phyloP scores from a whole-genome alignment of 2,888 invertebrate species.

The Platycnemis pennipes region DNA sequence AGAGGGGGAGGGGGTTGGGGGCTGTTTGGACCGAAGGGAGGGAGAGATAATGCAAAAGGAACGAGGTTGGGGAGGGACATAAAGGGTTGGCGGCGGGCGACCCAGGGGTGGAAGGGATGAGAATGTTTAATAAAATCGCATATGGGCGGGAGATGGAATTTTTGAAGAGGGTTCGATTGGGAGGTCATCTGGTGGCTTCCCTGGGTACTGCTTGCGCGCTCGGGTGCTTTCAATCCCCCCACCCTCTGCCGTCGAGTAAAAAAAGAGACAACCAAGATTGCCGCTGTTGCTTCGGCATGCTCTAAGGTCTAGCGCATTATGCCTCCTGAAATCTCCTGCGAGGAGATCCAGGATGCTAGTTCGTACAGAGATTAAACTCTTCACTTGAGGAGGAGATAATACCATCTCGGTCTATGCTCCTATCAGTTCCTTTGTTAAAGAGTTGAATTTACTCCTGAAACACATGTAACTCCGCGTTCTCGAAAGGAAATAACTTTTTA shows the following conservation, averaged over 20 bases:
- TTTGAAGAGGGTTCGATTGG: constrained; percentile 51
- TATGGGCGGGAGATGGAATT: constrained; percentile 62
- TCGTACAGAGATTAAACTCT: neutral
- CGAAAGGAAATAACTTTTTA: too few relatives aligned
- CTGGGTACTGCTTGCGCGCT: constrained; percentile 50
- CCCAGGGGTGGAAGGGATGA: neutral
- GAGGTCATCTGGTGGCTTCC: constrained; percentile 56
- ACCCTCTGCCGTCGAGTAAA: neutral
- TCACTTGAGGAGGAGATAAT: neutral
- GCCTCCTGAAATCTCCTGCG: neutral
- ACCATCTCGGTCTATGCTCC: neutral
- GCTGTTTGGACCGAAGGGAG: too few relatives aligned
- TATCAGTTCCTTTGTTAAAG: neutral
- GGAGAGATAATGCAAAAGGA: neutral
- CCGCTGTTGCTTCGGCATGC: constrained; percentile 37
- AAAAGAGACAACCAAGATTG: constrained; percentile 11
- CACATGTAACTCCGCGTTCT: neutral
- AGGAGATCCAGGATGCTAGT: neutral
- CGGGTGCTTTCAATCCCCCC: neutral
- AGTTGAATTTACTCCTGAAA: neutral
- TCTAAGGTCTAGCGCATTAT: neutral
- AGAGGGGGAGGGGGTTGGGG: neutral
- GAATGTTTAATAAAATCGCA: constrained; percentile 32
- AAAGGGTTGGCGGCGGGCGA: neutral
- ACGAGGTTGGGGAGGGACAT: neutral